Percentiles rank a stretch among this genome's conserved stretches.
Evolutionary conservation across 1,140 invertebrate genomes (phyloP).

Genomic region (Pteromalus puparum): DNA sequence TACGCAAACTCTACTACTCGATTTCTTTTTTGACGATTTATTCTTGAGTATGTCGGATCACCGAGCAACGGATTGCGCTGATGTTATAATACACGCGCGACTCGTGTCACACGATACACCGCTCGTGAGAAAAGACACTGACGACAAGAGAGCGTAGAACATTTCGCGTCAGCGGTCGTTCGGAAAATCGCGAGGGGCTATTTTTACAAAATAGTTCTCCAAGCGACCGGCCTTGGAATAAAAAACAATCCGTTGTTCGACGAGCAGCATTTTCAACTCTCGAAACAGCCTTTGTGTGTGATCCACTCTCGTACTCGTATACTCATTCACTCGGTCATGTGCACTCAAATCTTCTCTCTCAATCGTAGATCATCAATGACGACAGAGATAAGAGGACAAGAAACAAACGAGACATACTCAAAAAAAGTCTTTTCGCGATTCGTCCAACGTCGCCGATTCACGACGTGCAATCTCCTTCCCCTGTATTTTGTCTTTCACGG

Average conservation of each 20-base stretch:
- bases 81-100: no score
- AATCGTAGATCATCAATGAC: no score
- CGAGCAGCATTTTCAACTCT: not conserved
- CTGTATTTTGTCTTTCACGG: no score
- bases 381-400: not conserved
- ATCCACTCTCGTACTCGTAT: not conserved
- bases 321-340: not conserved
- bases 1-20: conserved; percentile 1
- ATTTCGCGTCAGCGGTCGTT: no score
- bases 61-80: not conserved
- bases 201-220: no score
- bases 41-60: not conserved
- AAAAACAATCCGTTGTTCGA: not conserved
- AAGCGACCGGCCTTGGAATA: not conserved
- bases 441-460: not conserved
- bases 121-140: not conserved
- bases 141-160: no score
- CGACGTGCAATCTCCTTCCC: not conserved
- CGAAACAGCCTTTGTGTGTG: not conserved
- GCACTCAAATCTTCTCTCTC: not conserved
- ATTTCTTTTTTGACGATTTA: not conserved
- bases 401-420: not conserved
- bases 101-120: no score
- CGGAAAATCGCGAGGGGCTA: no score
- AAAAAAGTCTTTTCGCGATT: conserved; percentile 8